Conservation (phyloP, 1,140 invertebrate genomes). For the Trachymyrmex septentrionalis region DNA sequence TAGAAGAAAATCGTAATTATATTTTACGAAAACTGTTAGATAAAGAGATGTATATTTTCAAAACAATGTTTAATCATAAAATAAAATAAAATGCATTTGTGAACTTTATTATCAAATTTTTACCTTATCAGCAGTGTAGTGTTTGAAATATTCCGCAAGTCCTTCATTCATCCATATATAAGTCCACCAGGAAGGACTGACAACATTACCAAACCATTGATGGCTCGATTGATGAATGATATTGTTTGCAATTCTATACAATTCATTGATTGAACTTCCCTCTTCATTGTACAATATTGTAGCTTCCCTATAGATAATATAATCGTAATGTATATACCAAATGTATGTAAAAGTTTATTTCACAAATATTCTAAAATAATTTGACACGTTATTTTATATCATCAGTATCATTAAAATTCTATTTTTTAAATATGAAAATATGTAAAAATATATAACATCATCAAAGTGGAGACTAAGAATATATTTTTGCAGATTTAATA, state of each 20-base stretch:
- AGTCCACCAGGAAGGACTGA: constrained; percentile 92
- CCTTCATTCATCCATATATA: constrained; percentile 95
- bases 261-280: constrained; percentile 84
- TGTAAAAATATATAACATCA: not conserved
- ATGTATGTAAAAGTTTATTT: not conserved
- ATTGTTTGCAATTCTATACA: constrained; percentile 89
- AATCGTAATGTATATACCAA: not conserved
- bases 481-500: not conserved
- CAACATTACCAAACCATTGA: constrained; percentile 93
- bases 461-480: not conserved
- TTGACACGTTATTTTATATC: not conserved
- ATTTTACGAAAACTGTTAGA: not conserved
- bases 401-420: not conserved
- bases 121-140: constrained; percentile 85
- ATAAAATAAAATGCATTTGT: constrained; percentile 59
- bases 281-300: constrained; percentile 78
- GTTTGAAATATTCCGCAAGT: constrained; percentile 92
- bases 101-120: not conserved
- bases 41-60: not conserved
- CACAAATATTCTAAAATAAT: constrained; percentile 3
- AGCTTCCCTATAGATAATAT: constrained; percentile 24
- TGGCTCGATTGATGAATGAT: constrained; percentile 94
- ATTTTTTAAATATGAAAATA: not conserved
- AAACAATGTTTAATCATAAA: not conserved
- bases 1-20: not conserved